Evolutionary conservation across 1,140 invertebrate species (phyloP).

Genomic region (Venustaconcha ellipsiformis): DNA sequence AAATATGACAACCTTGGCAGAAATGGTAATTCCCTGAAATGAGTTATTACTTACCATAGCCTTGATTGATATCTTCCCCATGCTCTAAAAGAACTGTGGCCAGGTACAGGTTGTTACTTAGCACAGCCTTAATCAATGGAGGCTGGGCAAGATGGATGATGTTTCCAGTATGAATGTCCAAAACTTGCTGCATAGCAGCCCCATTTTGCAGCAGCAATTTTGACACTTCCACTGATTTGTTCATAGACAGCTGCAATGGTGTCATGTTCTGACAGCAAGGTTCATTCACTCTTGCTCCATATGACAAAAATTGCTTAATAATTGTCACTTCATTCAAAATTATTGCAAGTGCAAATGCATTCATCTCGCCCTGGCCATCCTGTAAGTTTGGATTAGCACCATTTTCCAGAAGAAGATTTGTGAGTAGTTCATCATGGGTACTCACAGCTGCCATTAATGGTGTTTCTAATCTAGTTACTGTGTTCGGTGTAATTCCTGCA

Average conservation of each 20-base stretch:
- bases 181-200: conserved; percentile 33
- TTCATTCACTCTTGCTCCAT: conserved; percentile 37
- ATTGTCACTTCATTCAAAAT: conserved; percentile 37
- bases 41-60: conserved; percentile 15
- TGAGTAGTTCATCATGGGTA: conserved; percentile 29
- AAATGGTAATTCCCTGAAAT: too few relatives aligned
- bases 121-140: conserved; percentile 34
- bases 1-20: too few relatives aligned
- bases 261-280: conserved; percentile 34
- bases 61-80: conserved; percentile 39
- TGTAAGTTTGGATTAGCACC: conserved; percentile 31
- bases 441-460: conserved; percentile 32
- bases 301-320: conserved; percentile 37
- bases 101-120: conserved; percentile 31
- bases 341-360: conserved; percentile 39
- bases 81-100: conserved; percentile 36
- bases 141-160: conserved; percentile 26
- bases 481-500: conserved; percentile 1
- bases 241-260: conserved; percentile 45
- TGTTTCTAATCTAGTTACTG: conserved; percentile 22
- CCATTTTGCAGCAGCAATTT: conserved; percentile 39
- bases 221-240: conserved; percentile 34
- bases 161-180: conserved; percentile 21
- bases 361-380: conserved; percentile 28
- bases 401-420: conserved; percentile 31